These are phyloP conservation scores for Pipistrellus pygmaeus DNA, from an alignment of 2,797 vertebrate species.

Conservation along the genomic window DNA sequence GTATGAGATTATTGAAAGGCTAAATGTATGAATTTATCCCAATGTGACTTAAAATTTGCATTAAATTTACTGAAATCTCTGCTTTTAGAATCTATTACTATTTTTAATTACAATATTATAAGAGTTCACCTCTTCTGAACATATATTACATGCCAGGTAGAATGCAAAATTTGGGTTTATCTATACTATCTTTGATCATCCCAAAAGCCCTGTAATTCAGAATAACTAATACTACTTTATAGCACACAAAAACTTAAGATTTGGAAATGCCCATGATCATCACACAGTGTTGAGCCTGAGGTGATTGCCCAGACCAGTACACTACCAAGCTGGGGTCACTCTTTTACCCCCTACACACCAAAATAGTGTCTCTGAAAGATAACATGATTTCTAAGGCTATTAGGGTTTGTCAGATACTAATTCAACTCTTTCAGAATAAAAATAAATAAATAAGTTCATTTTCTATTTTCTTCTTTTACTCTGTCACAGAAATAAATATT, in stretches of 20 bases:
- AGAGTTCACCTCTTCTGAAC: neutral
- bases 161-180: neutral
- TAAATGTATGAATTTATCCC: neutral
- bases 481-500: slow-evolving; percentile 44
- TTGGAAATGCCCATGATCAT: slow-evolving; percentile 33
- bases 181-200: slow-evolving; percentile 12
- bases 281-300: neutral
- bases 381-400: slow-evolving; percentile 42
- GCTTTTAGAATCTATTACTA: neutral
- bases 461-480: slow-evolving; percentile 47
- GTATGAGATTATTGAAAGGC: neutral
- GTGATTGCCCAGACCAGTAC: neutral
- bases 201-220: neutral
- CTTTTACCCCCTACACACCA: slow-evolving; percentile 25
- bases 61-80: neutral
- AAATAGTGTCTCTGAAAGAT: slow-evolving; percentile 26
- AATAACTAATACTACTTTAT: slow-evolving; percentile 53
- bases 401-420: slow-evolving; percentile 53
- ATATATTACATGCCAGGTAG: neutral
- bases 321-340: neutral
- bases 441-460: neutral
- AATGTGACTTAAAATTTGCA: neutral
- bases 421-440: slow-evolving; percentile 46
- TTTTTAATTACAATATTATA: slow-evolving; percentile 7
- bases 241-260: slow-evolving; percentile 56